Evolutionary conservation across 2,113 vertebrate species (phyloP).

Genomic region (Raja brachyura): DNA sequence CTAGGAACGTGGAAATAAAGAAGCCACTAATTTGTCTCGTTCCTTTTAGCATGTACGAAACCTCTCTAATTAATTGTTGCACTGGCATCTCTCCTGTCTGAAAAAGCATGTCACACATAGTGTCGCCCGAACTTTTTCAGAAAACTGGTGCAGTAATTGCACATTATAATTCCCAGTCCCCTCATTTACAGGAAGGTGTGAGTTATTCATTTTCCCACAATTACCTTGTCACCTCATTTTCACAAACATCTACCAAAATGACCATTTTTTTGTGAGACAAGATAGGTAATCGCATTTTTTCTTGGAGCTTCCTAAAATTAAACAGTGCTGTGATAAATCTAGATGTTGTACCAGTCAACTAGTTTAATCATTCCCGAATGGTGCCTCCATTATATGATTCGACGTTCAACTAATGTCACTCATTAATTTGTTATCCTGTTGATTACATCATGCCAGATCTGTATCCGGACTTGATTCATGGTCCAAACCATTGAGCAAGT

Average conservation of each 20-base stretch:
- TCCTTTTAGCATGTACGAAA: neutral
- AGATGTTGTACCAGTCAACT: neutral
- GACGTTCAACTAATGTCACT: neutral
- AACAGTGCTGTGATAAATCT: neutral
- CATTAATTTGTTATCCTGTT: too few relatives aligned
- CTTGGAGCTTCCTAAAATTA: neutral
- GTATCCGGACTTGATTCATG: neutral
- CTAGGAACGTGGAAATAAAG: neutral
- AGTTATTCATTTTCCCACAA: neutral
- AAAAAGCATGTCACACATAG: neutral
- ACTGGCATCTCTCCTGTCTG: neutral
- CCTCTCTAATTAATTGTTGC: conserved; percentile 12
- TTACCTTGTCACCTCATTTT: conserved; percentile 20
- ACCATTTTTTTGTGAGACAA: neutral
- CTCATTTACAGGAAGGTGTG: neutral
- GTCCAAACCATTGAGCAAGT: too few relatives aligned
- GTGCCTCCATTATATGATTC: neutral
- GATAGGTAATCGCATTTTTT: neutral
- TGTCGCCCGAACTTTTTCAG: neutral
- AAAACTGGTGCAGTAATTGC: conserved; percentile 11
- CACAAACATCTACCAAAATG: neutral
- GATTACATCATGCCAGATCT: neutral
- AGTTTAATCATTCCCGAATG: neutral
- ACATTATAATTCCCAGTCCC: neutral
- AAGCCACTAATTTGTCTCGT: neutral